phyloP scores from a whole-genome alignment of 2,113 vertebrate genomes.

The Chiloscyllium plagiosum region DNA sequence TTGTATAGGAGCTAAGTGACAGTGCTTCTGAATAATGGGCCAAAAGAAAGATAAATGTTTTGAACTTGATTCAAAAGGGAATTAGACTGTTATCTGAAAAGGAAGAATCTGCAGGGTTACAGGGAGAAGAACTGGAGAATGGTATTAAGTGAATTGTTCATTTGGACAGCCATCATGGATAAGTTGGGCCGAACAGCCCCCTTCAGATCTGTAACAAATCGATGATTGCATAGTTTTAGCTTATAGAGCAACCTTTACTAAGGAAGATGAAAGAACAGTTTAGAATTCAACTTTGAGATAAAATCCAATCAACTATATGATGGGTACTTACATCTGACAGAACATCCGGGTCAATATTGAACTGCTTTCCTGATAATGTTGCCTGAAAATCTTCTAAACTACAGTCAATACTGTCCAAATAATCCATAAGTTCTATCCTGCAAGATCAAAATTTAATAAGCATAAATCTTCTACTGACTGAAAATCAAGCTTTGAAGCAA shows the following conservation, averaged over 20 bases:
- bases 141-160: too few relatives aligned
- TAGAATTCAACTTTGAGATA: background rate
- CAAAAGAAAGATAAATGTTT: constrained; percentile 32
- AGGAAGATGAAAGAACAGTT: background rate
- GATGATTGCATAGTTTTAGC: background rate
- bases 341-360: constrained; percentile 76
- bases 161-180: too few relatives aligned
- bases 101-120: too few relatives aligned
- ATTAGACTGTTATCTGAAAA: too few relatives aligned
- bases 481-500: background rate
- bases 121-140: too few relatives aligned
- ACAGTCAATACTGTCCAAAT: constrained; percentile 96
- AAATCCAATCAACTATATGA: background rate
- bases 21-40: background rate
- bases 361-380: constrained; percentile 85
- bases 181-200: too few relatives aligned
- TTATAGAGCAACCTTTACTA: background rate
- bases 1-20: background rate
- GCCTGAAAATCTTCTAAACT: constrained; percentile 96
- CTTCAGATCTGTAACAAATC: too few relatives aligned
- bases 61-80: background rate
- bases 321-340: constrained; percentile 71
- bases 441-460: background rate
- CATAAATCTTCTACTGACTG: background rate
- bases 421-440: constrained; percentile 93